A percentile compares a stretch with the other conserved stretches of the same genome.
These are phyloP conservation scores for Cisticola juncidis DNA, from an alignment of 2,113 vertebrate genomes.

Conservation along the genomic window DNA sequence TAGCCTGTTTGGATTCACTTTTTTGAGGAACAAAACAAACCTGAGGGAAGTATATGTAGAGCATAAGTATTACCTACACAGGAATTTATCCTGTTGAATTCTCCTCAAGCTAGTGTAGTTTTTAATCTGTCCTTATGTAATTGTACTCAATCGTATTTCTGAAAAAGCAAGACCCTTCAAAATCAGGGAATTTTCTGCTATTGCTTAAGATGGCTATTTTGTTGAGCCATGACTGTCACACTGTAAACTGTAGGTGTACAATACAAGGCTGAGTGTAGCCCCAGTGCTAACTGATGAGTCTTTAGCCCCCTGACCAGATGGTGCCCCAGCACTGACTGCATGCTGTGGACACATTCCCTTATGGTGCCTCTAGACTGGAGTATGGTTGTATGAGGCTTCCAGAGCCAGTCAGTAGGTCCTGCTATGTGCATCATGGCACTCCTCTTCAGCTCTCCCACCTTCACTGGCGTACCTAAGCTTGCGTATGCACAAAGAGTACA, in stretches of 20 bases:
- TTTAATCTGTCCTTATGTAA: background rate
- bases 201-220: background rate
- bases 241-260: background rate
- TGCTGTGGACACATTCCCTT: background rate
- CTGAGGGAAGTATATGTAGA: background rate
- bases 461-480: background rate
- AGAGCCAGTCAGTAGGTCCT: background rate
- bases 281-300: background rate
- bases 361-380: background rate
- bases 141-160: background rate
- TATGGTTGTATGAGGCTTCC: background rate
- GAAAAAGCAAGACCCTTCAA: background rate
- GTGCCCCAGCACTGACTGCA: accelerated
- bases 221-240: background rate
- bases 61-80: background rate
- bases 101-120: background rate
- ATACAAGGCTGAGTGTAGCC: background rate
- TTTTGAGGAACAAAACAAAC: background rate
- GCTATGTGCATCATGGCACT: no score
- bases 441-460: background rate
- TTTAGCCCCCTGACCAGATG: background rate
- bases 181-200: background rate
- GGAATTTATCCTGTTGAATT: background rate
- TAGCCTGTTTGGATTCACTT: background rate
- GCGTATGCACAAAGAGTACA: background rate